phyloP scores from a whole-genome alignment of 2,888 invertebrate genomes.

The Aleiodes alternator region DNA sequence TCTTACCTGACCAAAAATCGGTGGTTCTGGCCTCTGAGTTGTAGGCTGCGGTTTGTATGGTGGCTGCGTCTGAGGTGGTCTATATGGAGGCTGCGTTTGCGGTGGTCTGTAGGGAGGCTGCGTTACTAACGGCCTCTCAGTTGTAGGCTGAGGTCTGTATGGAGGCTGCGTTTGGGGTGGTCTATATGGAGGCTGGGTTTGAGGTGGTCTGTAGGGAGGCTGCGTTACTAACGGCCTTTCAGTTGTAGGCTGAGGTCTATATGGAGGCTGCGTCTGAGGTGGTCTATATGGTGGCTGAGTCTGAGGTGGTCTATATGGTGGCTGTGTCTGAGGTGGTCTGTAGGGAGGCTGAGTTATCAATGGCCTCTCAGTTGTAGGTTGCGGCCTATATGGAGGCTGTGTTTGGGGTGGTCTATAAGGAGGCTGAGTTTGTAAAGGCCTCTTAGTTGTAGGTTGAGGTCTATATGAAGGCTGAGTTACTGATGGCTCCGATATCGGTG shows the following conservation, averaged over 20 bases:
- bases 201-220: constrained; percentile 29
- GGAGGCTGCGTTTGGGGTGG: constrained; percentile 34
- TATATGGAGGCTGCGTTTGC: constrained; percentile 30
- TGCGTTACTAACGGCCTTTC: neutral
- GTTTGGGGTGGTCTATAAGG: constrained; percentile 28
- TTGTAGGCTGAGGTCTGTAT: constrained; percentile 44
- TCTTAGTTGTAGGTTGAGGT: constrained; percentile 45
- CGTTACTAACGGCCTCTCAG: constrained; percentile 44
- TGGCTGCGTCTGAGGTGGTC: constrained; percentile 47
- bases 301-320: constrained; percentile 46
- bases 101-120: constrained; percentile 34
- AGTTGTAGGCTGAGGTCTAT: neutral
- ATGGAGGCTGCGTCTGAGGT: neutral
- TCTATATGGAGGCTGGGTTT: constrained; percentile 37
- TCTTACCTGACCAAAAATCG: too few species aligned
- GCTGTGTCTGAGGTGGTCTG: constrained; percentile 47
- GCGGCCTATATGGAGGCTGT: constrained; percentile 34
- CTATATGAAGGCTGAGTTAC: constrained; percentile 38
- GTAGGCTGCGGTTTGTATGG: constrained; percentile 41
- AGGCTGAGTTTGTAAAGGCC: constrained; percentile 42
- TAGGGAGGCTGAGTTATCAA: constrained; percentile 43
- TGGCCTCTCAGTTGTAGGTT: constrained; percentile 47
- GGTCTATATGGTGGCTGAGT: constrained; percentile 35
- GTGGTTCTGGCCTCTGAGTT: neutral
- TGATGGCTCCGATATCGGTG: constrained; percentile 31